phyloP scores from a whole-genome alignment of 2,113 vertebrate genomes.

The Miniopterus natalensis region DNA sequence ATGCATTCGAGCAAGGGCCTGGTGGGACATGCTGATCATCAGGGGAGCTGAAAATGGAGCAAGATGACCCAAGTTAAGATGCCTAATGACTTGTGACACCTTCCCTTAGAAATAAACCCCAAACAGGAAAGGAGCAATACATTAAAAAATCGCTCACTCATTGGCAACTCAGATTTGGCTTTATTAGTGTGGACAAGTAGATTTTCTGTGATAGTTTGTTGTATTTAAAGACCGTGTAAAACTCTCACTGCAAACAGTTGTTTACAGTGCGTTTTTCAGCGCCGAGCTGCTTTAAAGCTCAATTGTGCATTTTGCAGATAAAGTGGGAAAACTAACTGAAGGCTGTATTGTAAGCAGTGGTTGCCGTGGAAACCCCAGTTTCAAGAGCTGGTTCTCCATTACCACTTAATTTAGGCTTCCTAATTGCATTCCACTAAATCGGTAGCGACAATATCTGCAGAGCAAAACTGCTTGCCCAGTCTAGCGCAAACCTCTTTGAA shows the following conservation, averaged over 20 bases:
- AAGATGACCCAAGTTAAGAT: slow-evolving; percentile 83
- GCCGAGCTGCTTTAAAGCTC: slow-evolving; percentile 98
- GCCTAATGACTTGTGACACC: slow-evolving; percentile 78
- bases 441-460: slow-evolving; percentile 95
- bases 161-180: slow-evolving; percentile 73
- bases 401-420: slow-evolving; percentile 99
- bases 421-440: slow-evolving; percentile 99
- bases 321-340: slow-evolving; percentile 99
- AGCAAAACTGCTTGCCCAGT: slow-evolving; percentile 96
- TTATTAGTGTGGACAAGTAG: slow-evolving; percentile 89
- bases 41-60: slow-evolving; percentile 79
- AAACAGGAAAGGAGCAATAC: slow-evolving; percentile 77
- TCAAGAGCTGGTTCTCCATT: slow-evolving; percentile 99
- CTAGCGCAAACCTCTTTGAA: slow-evolving; percentile 95
- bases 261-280: slow-evolving; percentile 94
- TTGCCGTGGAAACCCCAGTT: slow-evolving; percentile 98
- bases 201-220: slow-evolving; percentile 95
- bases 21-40: slow-evolving; percentile 64
- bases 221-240: slow-evolving; percentile 95
- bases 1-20: slow-evolving; percentile 55
- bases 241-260: slow-evolving; percentile 94
- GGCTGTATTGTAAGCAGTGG: slow-evolving; percentile 98
- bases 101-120: slow-evolving; percentile 69
- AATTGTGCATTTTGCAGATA: slow-evolving; percentile 99
- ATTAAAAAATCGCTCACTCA: slow-evolving; percentile 78